Conservation (phyloP, 1,140 invertebrate species). For the Drosophila melanogaster region DNA sequence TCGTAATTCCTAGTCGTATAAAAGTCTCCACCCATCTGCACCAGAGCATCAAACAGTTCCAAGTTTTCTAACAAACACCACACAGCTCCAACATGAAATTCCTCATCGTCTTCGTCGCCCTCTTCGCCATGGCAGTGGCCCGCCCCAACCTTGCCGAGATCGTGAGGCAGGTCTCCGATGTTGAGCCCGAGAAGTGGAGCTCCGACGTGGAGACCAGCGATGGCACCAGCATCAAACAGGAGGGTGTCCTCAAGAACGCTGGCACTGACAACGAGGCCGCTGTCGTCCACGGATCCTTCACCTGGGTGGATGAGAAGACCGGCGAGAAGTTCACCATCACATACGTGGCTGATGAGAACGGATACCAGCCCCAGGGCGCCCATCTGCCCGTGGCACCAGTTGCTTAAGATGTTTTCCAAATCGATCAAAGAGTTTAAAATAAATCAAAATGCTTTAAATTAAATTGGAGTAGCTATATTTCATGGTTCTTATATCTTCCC, state of each 20-base stretch:
- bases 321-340: conserved; percentile 50
- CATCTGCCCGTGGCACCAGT: conserved; percentile 86
- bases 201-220: conserved; percentile 85
- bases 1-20: conserved; percentile 49
- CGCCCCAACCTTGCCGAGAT: conserved; percentile 14
- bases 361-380: conserved; percentile 88
- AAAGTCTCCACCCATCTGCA: conserved; percentile 41
- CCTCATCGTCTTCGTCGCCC: conserved; percentile 62
- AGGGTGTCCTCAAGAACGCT: neutral
- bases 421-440: too few species aligned
- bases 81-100: conserved; percentile 66
- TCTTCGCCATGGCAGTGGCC: conserved; percentile 57
- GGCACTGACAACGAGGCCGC: conserved; percentile 57
- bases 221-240: conserved; percentile 86
- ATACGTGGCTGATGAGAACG: conserved; percentile 85
- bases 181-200: conserved; percentile 13
- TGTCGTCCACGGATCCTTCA: conserved; percentile 50
- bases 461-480: too few species aligned
- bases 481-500: too few species aligned
- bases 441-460: too few species aligned
- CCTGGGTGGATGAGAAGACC: conserved; percentile 49
- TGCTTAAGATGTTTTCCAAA: conserved; percentile 24
- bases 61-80: conserved; percentile 34
- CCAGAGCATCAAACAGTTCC: conserved; percentile 47
- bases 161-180: conserved; percentile 9